Evolutionary conservation across 2,113 vertebrate species (phyloP).

Genomic region (Hyaena hyaena): DNA sequence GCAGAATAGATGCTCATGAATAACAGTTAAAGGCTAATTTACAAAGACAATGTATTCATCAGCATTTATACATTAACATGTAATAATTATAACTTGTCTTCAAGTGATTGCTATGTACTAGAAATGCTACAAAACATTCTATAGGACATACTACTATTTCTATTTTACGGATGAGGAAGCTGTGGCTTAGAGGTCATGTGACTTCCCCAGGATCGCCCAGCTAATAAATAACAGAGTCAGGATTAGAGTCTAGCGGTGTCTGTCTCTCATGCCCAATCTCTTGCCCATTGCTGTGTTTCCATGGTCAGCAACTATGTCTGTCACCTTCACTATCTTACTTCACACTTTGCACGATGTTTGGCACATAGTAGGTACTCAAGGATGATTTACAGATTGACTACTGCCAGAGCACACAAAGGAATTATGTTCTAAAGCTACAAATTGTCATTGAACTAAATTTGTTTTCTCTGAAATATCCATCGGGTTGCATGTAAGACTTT

Average conservation of each 20-base stretch:
- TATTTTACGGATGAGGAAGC: neutral
- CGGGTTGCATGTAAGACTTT: neutral
- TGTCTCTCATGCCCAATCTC: neutral
- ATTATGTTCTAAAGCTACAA: neutral
- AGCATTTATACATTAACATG: neutral
- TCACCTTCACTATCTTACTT: neutral
- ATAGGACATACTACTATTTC: neutral
- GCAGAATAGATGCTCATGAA: neutral
- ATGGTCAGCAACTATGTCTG: neutral
- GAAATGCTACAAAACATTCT: neutral
- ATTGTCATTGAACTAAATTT: neutral
- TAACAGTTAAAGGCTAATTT: neutral
- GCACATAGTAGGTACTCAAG: neutral
- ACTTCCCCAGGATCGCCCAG: neutral
- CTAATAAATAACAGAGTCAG: neutral
- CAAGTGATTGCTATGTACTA: neutral
- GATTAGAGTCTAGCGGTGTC: neutral
- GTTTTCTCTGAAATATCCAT: slow-evolving; percentile 41
- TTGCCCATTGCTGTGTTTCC: neutral
- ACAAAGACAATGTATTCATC: neutral
- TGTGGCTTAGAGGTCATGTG: neutral
- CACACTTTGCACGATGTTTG: neutral
- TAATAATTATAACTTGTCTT: neutral
- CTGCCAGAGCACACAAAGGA: neutral
- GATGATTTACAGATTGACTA: neutral